A percentile compares a stretch with the other conserved stretches of the same genome.
Evolutionary conservation across 2,888 invertebrate genomes (phyloP).

Genomic region (Pseudoips prasinana): DNA sequence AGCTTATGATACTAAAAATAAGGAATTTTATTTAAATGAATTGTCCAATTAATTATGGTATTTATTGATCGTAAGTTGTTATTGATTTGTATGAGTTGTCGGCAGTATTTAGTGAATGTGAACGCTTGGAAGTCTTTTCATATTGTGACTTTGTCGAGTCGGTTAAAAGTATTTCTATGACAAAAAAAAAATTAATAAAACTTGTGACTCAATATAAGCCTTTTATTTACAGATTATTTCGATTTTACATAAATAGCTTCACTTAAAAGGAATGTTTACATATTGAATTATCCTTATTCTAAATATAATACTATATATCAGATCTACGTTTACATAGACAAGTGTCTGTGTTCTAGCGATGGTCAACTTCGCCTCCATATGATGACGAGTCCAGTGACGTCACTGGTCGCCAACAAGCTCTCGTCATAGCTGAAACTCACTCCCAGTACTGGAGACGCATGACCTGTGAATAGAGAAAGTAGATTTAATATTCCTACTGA

Average conservation of each 20-base stretch:
- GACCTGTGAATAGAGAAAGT: too few species aligned
- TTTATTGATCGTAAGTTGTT: conserved; percentile 78
- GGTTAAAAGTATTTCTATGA: conserved; percentile 80
- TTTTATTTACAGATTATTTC: conserved; percentile 51
- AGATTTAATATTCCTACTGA: too few species aligned
- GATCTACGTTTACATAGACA: too few species aligned
- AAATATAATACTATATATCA: too few species aligned
- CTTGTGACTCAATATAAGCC: conserved; percentile 59
- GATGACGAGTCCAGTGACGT: conserved; percentile 89
- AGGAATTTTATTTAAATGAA: conserved; percentile 72
- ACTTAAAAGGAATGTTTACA: conserved; percentile 13
- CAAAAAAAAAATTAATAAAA: conserved; percentile 69
- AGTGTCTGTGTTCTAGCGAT: not conserved
- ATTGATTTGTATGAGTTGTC: conserved; percentile 69
- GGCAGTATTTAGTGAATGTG: conserved; percentile 72
- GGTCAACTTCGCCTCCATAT: conserved; percentile 85
- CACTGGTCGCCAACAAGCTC: conserved; percentile 91
- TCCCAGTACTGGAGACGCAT: conserved; percentile 91
- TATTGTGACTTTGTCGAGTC: conserved; percentile 78
- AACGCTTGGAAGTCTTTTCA: conserved; percentile 71
- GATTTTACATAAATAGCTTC: not conserved
- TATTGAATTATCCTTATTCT: too few species aligned
- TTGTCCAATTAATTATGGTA: conserved; percentile 71
- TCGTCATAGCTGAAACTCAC: conserved; percentile 95
- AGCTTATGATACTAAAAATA: conserved; percentile 46